Base-by-base conservation (phyloP, 1,140 invertebrate genomes). In the Ceratosolen solmsi region DNA sequence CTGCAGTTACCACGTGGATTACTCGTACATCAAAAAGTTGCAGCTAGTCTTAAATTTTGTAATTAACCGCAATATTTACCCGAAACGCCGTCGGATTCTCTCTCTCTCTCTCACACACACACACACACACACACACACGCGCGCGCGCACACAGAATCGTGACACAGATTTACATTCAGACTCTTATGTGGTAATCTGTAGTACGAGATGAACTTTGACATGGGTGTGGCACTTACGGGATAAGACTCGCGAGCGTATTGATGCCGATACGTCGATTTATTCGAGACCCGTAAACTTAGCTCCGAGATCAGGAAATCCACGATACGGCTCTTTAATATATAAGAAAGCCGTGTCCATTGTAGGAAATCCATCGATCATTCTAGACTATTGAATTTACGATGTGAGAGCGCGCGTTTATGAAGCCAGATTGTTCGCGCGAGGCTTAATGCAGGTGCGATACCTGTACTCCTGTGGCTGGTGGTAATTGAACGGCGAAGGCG, bases 61-160 rank as follows among this genome's bases (percentile, higher is more conserved):
- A 86, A 87, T 89, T 89, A 87, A 80, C 78, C 84, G 83, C 84
- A 86, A 87, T 88, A 86, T 86, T 87, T 86, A 85, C 68, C 49
- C 77, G 85, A 82, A 82, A 85, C 86, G 86, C 82, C 85, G 86
- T 41, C 30, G 2, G 11, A 15, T 17, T 54, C 3, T 9, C 46
- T 30, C 25, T 54, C 49, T 30, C 49, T 54, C 71, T 54, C 38
- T 56, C 51, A 30, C 72, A 30, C 51, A n/a, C n/a, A n/a, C n/a
- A n/a, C n/a, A n/a, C n/a, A n/a, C n/a, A n/a, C n/a, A n/a, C n/a
- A n/a, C n/a, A n/a, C n/a, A n/a, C n/a, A n/a, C n/a, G n/a, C n/a
- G n/a, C n/a, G n/a, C n/a, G n/a, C n/a, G n/a, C n/a, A n/a, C n/a
- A n/a, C n/a, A n/a, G n/a, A n/a, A n/a, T n/a, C n/a, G n/a, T n/a